Conservation (phyloP, 2,888 invertebrate species). For the Colletes collaris region DNA sequence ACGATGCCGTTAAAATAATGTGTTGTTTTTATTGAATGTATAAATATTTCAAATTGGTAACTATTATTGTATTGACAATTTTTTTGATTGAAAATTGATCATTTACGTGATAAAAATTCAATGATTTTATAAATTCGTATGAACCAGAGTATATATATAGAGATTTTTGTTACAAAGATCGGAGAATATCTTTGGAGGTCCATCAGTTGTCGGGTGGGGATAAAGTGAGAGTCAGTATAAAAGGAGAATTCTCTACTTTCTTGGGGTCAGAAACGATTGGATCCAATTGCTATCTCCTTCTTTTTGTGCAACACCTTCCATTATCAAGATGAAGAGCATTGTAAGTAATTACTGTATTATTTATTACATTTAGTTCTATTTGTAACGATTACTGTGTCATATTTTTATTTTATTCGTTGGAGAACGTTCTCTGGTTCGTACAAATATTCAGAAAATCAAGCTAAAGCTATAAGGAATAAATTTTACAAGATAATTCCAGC, state of each 20-base stretch:
- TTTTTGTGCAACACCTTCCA: conserved; percentile 16
- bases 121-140: conserved; percentile 32
- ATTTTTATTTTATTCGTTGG: neutral
- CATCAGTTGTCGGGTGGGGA: conserved; percentile 73
- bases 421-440: neutral
- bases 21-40: no score
- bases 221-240: conserved; percentile 82
- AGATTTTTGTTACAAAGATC: conserved; percentile 52
- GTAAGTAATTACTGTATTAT: conserved; percentile 78
- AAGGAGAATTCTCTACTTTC: conserved; percentile 82
- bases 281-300: conserved; percentile 65
- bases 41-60: no score
- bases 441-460: no score
- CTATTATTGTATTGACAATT: no score
- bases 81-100: no score
- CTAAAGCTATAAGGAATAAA: no score
- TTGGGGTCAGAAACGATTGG: conserved; percentile 77
- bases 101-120: neutral
- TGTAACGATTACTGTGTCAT: neutral
- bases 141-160: conserved; percentile 27
- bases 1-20: no score
- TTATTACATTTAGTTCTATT: neutral
- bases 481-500: neutral
- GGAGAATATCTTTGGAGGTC: conserved; percentile 60
- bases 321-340: conserved; percentile 83